Percentiles rank a stretch among this genome's conserved stretches.
Conservation (phyloP, 1,140 invertebrate genomes). For the Varroa destructor region DNA sequence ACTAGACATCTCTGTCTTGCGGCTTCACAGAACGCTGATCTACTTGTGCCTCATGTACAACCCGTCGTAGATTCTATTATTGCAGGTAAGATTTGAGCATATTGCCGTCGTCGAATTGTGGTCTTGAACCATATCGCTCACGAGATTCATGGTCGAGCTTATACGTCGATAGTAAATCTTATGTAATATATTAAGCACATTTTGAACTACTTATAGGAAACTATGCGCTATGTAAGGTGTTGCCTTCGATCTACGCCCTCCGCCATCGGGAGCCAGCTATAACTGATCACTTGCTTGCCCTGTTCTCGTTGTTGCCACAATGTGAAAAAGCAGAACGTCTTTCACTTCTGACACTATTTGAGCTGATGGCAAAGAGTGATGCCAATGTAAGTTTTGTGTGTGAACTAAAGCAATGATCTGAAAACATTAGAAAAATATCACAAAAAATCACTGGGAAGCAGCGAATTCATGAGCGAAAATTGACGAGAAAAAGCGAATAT, state of each 20-base stretch:
- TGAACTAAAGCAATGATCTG: not conserved
- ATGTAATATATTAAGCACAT: conserved; percentile 1
- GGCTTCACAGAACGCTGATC: conserved; percentile 72
- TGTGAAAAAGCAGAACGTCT: conserved; percentile 69
- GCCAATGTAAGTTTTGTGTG: conserved; percentile 49
- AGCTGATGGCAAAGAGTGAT: conserved; percentile 61
- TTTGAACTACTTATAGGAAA: conserved; percentile 49
- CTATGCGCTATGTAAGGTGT: conserved; percentile 63
- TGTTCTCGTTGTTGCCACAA: conserved; percentile 62
- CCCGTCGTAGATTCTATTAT: conserved; percentile 77
- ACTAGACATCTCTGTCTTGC: conserved; percentile 78
- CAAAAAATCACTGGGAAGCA: not conserved
- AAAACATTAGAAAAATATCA: not conserved
- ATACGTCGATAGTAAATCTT: not conserved
- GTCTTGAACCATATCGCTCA: not conserved
- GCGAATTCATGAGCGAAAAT: not conserved
- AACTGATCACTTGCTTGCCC: conserved; percentile 62
- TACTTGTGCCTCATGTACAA: conserved; percentile 69
- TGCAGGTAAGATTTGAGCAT: conserved; percentile 47
- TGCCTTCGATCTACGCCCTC: conserved; percentile 73
- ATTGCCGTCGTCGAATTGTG: not conserved
- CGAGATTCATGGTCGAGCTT: too few species aligned
- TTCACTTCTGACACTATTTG: conserved; percentile 63
- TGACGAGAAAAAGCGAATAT: not conserved
- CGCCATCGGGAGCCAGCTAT: conserved; percentile 57